These are phyloP conservation scores for Lophochroa leadbeateri DNA, from an alignment of 2,113 vertebrate species.

Conservation along the genomic window DNA sequence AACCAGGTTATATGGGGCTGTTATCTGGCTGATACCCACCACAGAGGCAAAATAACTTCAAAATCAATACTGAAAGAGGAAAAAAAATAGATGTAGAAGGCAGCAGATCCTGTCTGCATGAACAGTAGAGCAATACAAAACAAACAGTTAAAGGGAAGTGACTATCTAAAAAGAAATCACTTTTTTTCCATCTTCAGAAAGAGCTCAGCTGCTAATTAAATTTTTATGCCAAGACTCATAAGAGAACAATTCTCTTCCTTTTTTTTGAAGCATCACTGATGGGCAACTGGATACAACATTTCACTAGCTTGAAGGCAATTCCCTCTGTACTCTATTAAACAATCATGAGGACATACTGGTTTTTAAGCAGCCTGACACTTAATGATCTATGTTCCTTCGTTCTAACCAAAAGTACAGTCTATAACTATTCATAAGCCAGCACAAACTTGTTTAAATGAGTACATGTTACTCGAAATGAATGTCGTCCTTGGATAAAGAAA, in stretches of 20 bases:
- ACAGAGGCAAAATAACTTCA: background rate
- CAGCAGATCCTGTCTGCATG: background rate
- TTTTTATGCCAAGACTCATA: conserved; percentile 43
- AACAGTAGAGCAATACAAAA: background rate
- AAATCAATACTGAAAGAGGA: background rate
- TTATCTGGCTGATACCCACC: background rate
- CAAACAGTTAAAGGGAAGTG: background rate
- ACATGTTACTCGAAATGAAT: background rate
- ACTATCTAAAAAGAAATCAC: background rate
- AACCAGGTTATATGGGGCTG: background rate
- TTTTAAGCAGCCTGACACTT: conserved; percentile 18
- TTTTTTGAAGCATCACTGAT: background rate
- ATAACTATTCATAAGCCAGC: conserved; percentile 13
- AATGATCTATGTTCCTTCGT: conserved; percentile 11
- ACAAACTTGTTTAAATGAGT: background rate
- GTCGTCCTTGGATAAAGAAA: background rate
- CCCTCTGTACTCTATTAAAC: conserved; percentile 53
- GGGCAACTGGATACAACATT: background rate
- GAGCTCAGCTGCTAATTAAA: conserved; percentile 43
- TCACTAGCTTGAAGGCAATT: conserved; percentile 38
- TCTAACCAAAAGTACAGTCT: background rate
- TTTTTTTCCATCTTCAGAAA: background rate
- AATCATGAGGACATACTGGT: conserved; percentile 1
- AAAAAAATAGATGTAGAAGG: background rate
- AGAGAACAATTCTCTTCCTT: conserved; percentile 1